Base-by-base conservation (phyloP, 2,888 invertebrate species). In the Tipula unca region DNA sequence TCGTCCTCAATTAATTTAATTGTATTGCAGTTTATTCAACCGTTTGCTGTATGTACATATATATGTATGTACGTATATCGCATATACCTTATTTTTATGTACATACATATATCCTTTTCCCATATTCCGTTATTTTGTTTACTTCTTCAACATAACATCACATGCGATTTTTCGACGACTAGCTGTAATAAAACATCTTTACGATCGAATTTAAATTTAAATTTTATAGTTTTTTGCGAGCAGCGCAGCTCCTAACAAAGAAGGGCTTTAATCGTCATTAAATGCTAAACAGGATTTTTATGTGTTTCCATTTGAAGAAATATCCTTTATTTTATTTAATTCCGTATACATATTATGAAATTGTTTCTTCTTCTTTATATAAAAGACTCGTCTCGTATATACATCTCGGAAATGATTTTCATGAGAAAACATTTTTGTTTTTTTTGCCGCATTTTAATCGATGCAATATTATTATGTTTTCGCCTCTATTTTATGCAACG, bases 251-350 rank as follows among this genome's bases (percentile, higher is more conserved):
- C 25, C 69, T 25, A 69, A 69, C 69, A 69, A 69, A 69, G 69
- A 69, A 69, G 69, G 69, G 69, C 69, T 69, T 69, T 69, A 69
- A 69, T 69, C 69, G 69, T 25, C 69, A 69, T 69, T 69, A 69
- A 69, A 69, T 25, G 25, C 69, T 69, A 69, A 69, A 69, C 69
- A 69, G 69, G 69, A 69, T 69, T 69, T 69, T 69, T 69, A 69
- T 69, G 69, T 25, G 69, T 69, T 69, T 69, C 69, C 69, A 69
- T 69, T 69, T 69, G 69, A 69, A 69, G 14, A 69, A 69, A 25
- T 69, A 69, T 69, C 69, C 69, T 69, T 69, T 54, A 54, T 54
- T 54, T 69, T 69, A 69, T 69, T 69, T 69, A 69, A 69, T 69
- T 48, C 48, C n/a, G 54, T 69, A 25, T 69, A 25, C 48, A 48